Evolutionary conservation across 2,797 vertebrate species (phyloP).

Genomic region (Gallinago nigripennis): DNA sequence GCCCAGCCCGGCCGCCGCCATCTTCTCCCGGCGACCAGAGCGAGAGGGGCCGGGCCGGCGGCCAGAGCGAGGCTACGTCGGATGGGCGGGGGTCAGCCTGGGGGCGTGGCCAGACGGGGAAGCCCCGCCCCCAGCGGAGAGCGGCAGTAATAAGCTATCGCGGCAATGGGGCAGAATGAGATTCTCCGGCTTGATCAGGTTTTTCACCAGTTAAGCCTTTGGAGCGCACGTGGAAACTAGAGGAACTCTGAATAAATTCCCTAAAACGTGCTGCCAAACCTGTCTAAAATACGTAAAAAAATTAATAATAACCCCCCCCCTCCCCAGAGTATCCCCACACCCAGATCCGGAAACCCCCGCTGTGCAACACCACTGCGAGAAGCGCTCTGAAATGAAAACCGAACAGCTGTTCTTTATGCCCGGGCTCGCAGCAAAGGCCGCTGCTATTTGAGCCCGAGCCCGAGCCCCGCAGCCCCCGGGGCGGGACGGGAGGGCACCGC

Average conservation of each 20-base stretch:
- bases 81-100: background rate
- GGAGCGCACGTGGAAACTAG: fast-evolving
- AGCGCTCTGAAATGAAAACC: background rate
- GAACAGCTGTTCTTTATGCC: fast-evolving
- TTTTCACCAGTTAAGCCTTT: fast-evolving
- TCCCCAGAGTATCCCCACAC: fast-evolving
- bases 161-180: fast-evolving
- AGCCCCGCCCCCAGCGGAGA: background rate
- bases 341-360: background rate
- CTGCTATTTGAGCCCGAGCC: too few relatives aligned
- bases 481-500: fast-evolving
- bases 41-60: background rate
- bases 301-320: too few relatives aligned
- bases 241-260: fast-evolving
- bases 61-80: background rate
- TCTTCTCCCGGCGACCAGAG: constrained; percentile 3
- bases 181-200: fast-evolving
- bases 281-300: background rate
- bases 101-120: background rate
- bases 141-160: fast-evolving
- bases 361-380: fast-evolving
- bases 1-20: constrained; percentile 73
- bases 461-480: fast-evolving
- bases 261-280: too few relatives aligned
- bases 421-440: fast-evolving